Base-by-base conservation (phyloP, 2,888 invertebrate genomes). In the Spodoptera picta region DNA sequence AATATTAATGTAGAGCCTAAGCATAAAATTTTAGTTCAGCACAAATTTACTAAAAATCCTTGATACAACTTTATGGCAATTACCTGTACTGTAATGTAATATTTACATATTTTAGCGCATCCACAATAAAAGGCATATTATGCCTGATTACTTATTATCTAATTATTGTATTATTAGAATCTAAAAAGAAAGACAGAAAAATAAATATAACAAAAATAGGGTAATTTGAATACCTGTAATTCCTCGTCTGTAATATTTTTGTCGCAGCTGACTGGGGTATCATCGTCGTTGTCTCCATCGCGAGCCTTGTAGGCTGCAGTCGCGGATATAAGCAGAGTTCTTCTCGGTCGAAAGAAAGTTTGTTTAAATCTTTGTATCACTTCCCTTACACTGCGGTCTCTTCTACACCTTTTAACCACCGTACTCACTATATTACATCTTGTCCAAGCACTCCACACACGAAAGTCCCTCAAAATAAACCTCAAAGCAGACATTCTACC, bases 191-290 rank as follows among this genome's bases (percentile, higher is more conserved):
- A 45, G 27, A 14, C 11, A 4, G 7, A 4, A 36, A 43, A 3
- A 5, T n/a, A 12, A 7, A 6, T n/a, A 11, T 43, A 43, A 1
- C 6, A 31, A n/a, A 48, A 48, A n/a, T 31, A n/a, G 1, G 31
- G 11, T 12, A 10, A 47, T 4, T 12, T 36, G n/a, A n/a, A 11
- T 83, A 94, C 95, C 92, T 92, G 82, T 58, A 95, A 71, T 24
- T 94, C 92, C 46, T 88, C 87, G 68, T 94, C 92, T 0, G 90
- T 84, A 36, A 94, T 92, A 55, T 87, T 88, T 54, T 85, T 75
- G 0, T 82, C 78, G 61, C 92, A 90, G 44, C 73, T 74, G 5
- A 83, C 78, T 2, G 83, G 69, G 0, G 61, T 65, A 0, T 73
- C 77, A 0, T 82, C 78, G 6, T 85, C 69, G 19, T 67, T 83